phyloP scores from a whole-genome alignment of 2,888 invertebrate genomes.

The Chironomus riparius region DNA sequence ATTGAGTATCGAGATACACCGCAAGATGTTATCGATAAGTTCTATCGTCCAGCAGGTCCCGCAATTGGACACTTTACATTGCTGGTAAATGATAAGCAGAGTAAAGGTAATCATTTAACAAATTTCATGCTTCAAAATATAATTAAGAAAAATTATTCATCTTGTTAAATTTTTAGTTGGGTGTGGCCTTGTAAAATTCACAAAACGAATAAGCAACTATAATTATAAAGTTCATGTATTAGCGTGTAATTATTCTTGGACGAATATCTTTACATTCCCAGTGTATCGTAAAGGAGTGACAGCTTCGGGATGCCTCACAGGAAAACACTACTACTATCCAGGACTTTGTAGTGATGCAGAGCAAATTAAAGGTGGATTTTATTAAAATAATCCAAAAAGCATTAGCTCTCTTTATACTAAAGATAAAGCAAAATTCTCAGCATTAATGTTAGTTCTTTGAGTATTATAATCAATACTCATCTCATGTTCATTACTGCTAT shows the following conservation, averaged over 20 bases:
- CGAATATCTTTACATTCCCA: slow-evolving; percentile 8
- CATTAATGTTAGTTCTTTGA: not conserved
- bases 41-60: not conserved
- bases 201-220: slow-evolving; percentile 1
- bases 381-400: not conserved
- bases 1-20: slow-evolving; percentile 5
- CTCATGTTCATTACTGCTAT: not conserved
- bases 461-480: not conserved
- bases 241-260: slow-evolving; percentile 20
- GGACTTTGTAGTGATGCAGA: slow-evolving; percentile 21
- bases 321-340: slow-evolving; percentile 10
- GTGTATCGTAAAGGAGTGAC: not conserved
- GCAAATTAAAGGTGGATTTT: slow-evolving; percentile 12
- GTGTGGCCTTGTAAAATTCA: slow-evolving; percentile 15
- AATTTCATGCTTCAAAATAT: not conserved
- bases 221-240: slow-evolving; percentile 15
- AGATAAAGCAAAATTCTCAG: not conserved
- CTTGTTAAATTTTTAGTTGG: not conserved
- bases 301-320: not conserved
- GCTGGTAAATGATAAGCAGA: slow-evolving; percentile 18
- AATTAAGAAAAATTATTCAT: not conserved
- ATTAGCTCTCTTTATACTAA: not conserved
- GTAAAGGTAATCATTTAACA: not conserved
- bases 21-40: slow-evolving; percentile 1
- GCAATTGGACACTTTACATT: slow-evolving; percentile 21